These are phyloP conservation scores for Odontamblyopus rebecca DNA, from an alignment of 2,797 vertebrate species.

Conservation along the genomic window DNA sequence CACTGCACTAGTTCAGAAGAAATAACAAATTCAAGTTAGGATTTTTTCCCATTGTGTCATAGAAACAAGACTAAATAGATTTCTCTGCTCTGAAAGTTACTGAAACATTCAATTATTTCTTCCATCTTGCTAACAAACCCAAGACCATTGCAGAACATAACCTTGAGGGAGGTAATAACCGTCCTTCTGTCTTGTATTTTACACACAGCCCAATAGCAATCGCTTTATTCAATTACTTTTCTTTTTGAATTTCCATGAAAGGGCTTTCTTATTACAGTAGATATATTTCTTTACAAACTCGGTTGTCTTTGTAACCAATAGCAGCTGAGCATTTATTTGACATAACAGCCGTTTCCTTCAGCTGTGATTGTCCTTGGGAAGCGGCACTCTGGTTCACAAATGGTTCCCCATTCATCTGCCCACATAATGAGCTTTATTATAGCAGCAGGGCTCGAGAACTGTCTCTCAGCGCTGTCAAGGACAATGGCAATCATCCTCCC, in stretches of 20 bases:
- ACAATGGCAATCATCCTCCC: constrained; percentile 26
- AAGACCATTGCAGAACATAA: not conserved
- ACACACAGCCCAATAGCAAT: not conserved
- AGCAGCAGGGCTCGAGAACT: constrained; percentile 24
- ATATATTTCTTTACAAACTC: constrained; percentile 23
- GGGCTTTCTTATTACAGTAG: constrained; percentile 8
- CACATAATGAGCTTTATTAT: constrained; percentile 49
- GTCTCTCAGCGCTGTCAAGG: constrained; percentile 42
- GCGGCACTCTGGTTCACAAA: constrained; percentile 35
- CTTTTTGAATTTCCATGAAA: constrained; percentile 16
- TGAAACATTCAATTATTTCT: not conserved
- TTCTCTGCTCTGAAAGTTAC: not conserved
- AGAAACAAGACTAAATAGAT: not conserved
- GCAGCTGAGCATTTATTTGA: constrained; percentile 37
- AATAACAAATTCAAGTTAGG: not conserved
- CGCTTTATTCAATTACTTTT: constrained; percentile 9
- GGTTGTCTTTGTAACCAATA: constrained; percentile 37
- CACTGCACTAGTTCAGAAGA: not conserved
- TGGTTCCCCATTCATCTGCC: constrained; percentile 48
- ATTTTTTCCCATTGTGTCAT: not conserved
- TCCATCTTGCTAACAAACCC: not conserved
- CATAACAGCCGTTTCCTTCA: constrained; percentile 41
- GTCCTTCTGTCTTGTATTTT: not conserved
- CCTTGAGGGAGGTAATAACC: not conserved
- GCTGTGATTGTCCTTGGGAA: constrained; percentile 64